These are phyloP conservation scores for Entelurus aequoreus DNA, from an alignment of 2,113 vertebrate species.

Conservation along the genomic window DNA sequence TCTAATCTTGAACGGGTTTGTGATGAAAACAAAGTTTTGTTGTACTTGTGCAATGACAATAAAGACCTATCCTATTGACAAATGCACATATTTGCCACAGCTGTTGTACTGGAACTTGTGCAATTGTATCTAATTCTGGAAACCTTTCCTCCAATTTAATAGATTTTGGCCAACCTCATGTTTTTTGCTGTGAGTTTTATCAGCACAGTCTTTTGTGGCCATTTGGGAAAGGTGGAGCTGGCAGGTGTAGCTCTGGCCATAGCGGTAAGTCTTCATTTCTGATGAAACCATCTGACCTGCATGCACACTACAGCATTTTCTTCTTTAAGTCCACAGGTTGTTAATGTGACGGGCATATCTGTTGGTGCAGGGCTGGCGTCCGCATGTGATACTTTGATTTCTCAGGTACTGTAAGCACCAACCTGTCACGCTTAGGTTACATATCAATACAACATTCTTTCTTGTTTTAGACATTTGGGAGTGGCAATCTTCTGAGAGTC, in stretches of 20 bases:
- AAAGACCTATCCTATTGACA: too few species aligned
- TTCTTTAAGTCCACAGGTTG: slow-evolving; percentile 67
- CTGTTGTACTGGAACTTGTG: too few species aligned
- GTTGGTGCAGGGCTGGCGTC: slow-evolving; percentile 81
- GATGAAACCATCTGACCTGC: not conserved
- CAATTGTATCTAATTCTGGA: too few species aligned
- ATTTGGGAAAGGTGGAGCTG: slow-evolving; percentile 81
- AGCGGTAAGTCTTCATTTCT: slow-evolving; percentile 64
- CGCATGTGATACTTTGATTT: slow-evolving; percentile 88
- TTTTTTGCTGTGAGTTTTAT: slow-evolving; percentile 77
- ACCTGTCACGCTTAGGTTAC: not conserved
- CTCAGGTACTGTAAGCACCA: slow-evolving; percentile 75
- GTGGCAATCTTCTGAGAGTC: slow-evolving; percentile 77
- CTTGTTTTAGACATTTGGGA: slow-evolving; percentile 75
- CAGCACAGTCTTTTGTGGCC: slow-evolving; percentile 90
- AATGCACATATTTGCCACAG: too few species aligned
- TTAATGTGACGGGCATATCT: slow-evolving; percentile 83
- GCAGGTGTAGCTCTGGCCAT: slow-evolving; percentile 81
- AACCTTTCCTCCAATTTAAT: not conserved
- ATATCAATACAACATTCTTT: not conserved
- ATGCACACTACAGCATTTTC: not conserved
- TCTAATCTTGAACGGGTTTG: too few species aligned
- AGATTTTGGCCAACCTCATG: slow-evolving; percentile 80
- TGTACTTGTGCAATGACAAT: too few species aligned
- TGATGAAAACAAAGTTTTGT: too few species aligned